These are phyloP conservation scores for Polypedilum pembai DNA, from an alignment of 1,140 invertebrate genomes.

Conservation along the genomic window DNA sequence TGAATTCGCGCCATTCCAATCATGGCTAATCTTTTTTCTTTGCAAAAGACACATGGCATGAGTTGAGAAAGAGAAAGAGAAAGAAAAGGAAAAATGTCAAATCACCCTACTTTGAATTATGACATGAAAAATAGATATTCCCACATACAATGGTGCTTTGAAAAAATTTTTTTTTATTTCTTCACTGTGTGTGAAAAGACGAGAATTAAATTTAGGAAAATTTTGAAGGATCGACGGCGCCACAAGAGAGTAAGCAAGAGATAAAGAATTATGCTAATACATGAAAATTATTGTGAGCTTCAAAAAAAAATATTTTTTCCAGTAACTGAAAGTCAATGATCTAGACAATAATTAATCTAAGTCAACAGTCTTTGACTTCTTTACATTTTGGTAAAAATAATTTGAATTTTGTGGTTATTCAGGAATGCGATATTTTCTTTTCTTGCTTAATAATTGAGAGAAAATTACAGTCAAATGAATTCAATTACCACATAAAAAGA, in stretches of 20 bases:
- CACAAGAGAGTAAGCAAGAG: too few relatives aligned
- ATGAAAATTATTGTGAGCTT: background rate
- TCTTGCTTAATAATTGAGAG: too few relatives aligned
- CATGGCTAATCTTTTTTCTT: slow-evolving; percentile 6
- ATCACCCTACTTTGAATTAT: background rate
- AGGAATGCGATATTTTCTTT: too few relatives aligned
- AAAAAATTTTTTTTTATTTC: too few relatives aligned
- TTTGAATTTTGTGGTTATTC: too few relatives aligned
- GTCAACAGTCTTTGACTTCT: background rate
- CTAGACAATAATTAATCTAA: slow-evolving; percentile 19
- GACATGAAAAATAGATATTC: background rate
- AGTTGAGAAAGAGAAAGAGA: too few relatives aligned
- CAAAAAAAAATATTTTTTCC: background rate
- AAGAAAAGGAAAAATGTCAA: too few relatives aligned
- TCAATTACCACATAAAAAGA: too few relatives aligned
- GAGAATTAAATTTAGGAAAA: too few relatives aligned
- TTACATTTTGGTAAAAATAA: background rate
- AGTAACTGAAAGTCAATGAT: background rate
- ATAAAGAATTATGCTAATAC: background rate
- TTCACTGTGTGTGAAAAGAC: too few relatives aligned
- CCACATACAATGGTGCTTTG: too few relatives aligned
- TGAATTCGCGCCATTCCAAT: slow-evolving; percentile 27
- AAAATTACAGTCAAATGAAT: too few relatives aligned
- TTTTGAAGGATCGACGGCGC: background rate
- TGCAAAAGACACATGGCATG: background rate